Evolutionary conservation across 2,113 vertebrate genomes (phyloP).

Genomic region (Laterallus jamaicensis): DNA sequence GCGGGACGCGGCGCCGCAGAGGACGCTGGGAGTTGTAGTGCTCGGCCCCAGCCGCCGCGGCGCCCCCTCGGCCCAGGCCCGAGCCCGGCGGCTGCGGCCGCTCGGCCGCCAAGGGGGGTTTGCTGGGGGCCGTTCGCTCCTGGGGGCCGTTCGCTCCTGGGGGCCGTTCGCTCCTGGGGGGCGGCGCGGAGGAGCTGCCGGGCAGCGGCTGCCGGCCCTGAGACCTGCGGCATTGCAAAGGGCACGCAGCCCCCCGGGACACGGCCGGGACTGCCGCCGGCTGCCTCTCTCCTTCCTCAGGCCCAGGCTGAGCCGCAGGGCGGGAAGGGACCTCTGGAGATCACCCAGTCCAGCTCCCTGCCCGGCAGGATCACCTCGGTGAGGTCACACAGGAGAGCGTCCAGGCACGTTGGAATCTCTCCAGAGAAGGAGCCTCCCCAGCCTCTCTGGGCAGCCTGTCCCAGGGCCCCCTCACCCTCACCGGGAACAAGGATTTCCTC

Average conservation of each 20-base stretch:
- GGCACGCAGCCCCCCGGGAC: background rate
- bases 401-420: no score
- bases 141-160: background rate
- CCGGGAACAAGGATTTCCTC: no score
- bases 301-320: background rate
- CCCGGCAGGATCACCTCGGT: no score
- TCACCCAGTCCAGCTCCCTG: no score
- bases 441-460: no score
- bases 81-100: accelerated
- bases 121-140: background rate
- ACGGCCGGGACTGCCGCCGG: accelerated
- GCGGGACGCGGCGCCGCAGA: accelerated
- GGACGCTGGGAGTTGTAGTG: background rate
- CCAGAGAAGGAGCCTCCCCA: no score
- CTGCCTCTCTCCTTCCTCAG: background rate
- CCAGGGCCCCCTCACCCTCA: no score
- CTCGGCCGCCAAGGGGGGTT: accelerated
- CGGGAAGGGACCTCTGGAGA: no score
- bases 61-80: accelerated
- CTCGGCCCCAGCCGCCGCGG: accelerated
- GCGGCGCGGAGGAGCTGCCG: background rate
- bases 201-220: background rate
- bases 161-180: background rate
- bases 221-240: background rate
- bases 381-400: no score